Evolutionary conservation across 2,888 invertebrate genomes (phyloP), one percentile per base, ranked within the genome.

Genomic region (Polyploca ridens): DNA sequence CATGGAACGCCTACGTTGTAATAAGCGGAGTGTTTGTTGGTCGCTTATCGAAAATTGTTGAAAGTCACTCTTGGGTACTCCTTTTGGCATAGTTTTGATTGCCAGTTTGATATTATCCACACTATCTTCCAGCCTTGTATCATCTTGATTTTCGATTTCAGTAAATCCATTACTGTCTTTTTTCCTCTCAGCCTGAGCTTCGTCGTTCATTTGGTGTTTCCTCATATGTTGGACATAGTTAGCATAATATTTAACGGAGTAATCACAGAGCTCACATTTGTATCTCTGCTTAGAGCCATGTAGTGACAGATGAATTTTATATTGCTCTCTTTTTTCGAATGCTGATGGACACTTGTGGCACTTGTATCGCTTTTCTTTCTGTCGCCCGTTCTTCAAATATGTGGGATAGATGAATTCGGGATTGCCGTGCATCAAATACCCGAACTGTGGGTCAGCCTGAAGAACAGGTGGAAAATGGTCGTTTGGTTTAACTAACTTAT

Each of bases 261-360:
- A 98, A 89, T 98, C 98, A 87, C 98, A 98, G 58, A 96, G 94
- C 76, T 97, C 96, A 90, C 98, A 98, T 75, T 96, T 96, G 85
- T 97, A 98, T 68, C 96, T 95, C 86, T 98, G 97, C 78, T 96
- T 96, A 0, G 97, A 96, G 5, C 98, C 98, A 83, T 98, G 98
- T 59, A 98, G 90, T 19, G 96, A 96, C 74, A 97, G 89, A 88
- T 98, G 98, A 35, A 97, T 96, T 86, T 97, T 96, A 86, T 97
- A 98, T 85, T 98, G 97, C 78, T 97, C 96, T 54, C 97, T 94
- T 88, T 98, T 98, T 79, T 97, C 97, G 87, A 98, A 98, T 0
- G 97, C 97, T 59, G 97, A 97, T 0, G 98, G 98, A 83, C 98
- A 98, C 88, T 97, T 97, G 77, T 96, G 96, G 85, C 97, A 97